These are phyloP conservation scores for Protaetia brevitarsis DNA, from an alignment of 1,140 invertebrate genomes.

Conservation along the genomic window DNA sequence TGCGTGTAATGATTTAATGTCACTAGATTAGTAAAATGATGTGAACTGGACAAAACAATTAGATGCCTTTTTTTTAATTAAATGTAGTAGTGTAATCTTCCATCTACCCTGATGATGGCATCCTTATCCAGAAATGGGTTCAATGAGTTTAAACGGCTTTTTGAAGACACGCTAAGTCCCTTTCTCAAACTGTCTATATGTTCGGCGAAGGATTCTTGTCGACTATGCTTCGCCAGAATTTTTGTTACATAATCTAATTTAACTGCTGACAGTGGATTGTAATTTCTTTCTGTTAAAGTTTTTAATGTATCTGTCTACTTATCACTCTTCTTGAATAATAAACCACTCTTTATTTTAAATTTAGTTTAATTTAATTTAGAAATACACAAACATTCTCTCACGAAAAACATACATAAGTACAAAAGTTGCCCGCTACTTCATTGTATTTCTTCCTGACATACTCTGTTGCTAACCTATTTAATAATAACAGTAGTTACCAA, in stretches of 20 bases:
- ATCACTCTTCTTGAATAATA: too few species aligned
- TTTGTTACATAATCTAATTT: background rate
- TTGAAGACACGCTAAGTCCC: background rate
- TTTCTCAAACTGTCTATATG: background rate
- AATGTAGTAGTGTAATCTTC: background rate
- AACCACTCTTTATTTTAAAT: too few species aligned
- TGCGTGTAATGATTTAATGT: slow-evolving; percentile 27
- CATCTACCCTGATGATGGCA: slow-evolving; percentile 6
- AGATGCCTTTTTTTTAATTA: slow-evolving; percentile 9
- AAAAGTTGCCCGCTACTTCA: too few species aligned
- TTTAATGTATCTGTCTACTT: too few species aligned
- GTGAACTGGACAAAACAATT: slow-evolving; percentile 8
- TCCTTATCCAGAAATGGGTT: slow-evolving; percentile 16
- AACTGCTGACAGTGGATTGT: background rate
- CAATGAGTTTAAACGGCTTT: background rate
- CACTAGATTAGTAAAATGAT: slow-evolving; percentile 32
- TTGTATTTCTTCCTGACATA: too few species aligned
- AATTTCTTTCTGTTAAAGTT: background rate
- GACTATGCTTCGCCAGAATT: background rate
- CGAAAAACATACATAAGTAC: too few species aligned
- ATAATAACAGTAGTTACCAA: too few species aligned
- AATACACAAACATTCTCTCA: too few species aligned
- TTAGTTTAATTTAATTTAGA: too few species aligned
- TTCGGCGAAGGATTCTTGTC: slow-evolving; percentile 5
- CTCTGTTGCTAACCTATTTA: too few species aligned